Evolutionary conservation across 2,888 invertebrate species (phyloP), one percentile per base, ranked within the genome.

Genomic region (Parnassius smintheus): DNA sequence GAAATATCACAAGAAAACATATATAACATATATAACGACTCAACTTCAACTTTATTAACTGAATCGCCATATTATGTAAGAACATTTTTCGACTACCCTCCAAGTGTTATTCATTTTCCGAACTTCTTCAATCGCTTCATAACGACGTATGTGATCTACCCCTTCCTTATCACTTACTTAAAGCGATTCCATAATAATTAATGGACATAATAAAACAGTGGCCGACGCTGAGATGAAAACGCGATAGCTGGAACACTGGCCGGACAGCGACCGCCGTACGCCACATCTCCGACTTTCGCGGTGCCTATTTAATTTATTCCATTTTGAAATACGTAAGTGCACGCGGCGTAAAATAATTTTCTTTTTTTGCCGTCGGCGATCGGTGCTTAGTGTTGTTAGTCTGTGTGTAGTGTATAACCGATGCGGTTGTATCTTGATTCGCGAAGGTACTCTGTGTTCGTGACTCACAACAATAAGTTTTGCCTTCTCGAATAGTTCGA

Each of bases 281-380:
- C 82, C 74, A 79, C 78, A 50, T 58, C 57, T 80, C 75, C 78
- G 83, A 91, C 91, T 91, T 91, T 91, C 91, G 87, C 88, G 80
- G 74, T 81, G n/a, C n/a, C n/a, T n/a, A 76, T 81, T 75, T 85
- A 86, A 90, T 87, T 86, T 84, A 87, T 89, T 88, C 84, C 74
- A 86, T 86, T 87, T 85, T 88, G 86, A 86, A 85, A 86, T 84
- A 85, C 85, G 85, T 83, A 80, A 80, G 86, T 83, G 88, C 90
- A 88, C 78, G 81, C 81, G 85, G 86, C 90, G 89, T 91, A 88
- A 89, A 91, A 83, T 81, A 82, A 88, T 88, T 91, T 91, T 89
- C 90, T 91, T 90, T 88, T 25, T 63, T 86, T 88, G 81, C 80
- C 80, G 78, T 78, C 77, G 63, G 66, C 79, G 77, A 75, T 69